Base-by-base conservation (phyloP, 35 echinoderm and acorn worm species). In the Strongylocentrotus purpuratus region DNA sequence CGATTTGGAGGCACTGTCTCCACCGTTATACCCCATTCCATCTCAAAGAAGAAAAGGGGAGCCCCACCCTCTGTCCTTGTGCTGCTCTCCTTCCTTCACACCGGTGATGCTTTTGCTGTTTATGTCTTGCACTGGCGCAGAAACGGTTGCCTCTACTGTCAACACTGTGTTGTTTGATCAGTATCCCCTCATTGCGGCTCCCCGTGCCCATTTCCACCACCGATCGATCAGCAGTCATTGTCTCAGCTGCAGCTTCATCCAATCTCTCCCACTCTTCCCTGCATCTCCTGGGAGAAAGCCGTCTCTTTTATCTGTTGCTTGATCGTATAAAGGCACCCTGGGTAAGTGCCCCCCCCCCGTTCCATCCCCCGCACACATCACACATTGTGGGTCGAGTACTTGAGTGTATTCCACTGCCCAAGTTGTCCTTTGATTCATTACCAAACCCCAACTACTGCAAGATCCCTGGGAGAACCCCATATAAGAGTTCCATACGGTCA, bases 141-240 rank as follows among this genome's bases (percentile, higher is more conserved):
- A 78, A 78, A 78, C 65, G 65, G 65, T 78, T 78, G 65, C 65
- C 65, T 78, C 65, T 78, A 78, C 65, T 78, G 65, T 78, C 20
- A 78, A 78, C 65, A 78, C 65, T 28, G 65, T 78, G 65, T 78
- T 78, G 65, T 78, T 78, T 78, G 65, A 78, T 78, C 65, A 78
- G 65, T 78, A 78, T 78, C 65, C 65, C 65, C 65, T 78, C 65
- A 78, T 78, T 78, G 65, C 65, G 65, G 65, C 65, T 78, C 65
- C 65, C 28, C 65, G 65, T 78, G 65, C 22, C 65, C 65, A 78
- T 78, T 59, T 78, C 65, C 65, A 78, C 65, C 20, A 78, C 65
- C 65, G 65, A 78, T 78, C 65, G 65, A 78, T 78, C 65, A 78
- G 65, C 65, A 78, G 65, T 78, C 65, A 78, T 78, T 78, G 65